phyloP scores from a whole-genome alignment of 2,113 vertebrate species.

The Bubalus kerabau region DNA sequence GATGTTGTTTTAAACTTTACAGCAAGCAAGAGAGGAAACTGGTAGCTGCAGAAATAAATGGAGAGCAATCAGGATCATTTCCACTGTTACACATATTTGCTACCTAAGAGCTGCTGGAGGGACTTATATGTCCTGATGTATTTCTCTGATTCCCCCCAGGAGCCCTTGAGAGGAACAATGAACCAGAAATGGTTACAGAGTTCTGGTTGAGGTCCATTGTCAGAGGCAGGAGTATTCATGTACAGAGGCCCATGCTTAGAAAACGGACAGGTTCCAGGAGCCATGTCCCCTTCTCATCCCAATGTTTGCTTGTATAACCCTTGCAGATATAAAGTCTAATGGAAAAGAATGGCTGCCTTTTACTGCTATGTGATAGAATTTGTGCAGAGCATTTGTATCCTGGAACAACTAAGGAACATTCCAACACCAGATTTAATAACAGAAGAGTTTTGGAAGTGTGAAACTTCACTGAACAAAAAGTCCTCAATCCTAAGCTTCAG shows the following conservation, averaged over 20 bases:
- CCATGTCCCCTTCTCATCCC: neutral
- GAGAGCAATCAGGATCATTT: constrained; percentile 68
- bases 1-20: constrained; percentile 78
- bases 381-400: neutral
- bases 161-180: constrained; percentile 6
- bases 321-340: neutral
- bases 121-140: constrained; percentile 55
- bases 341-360: neutral
- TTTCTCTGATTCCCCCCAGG: constrained; percentile 48
- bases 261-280: neutral
- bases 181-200: neutral
- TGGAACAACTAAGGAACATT: neutral
- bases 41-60: constrained; percentile 65
- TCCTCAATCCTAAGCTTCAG: neutral
- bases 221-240: neutral
- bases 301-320: neutral
- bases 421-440: neutral
- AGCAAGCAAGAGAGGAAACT: constrained; percentile 59
- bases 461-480: neutral
- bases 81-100: constrained; percentile 46
- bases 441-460: neutral
- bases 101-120: constrained; percentile 15
- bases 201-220: neutral
- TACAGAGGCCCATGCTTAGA: neutral
- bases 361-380: neutral